Conservation (phyloP, 2,113 vertebrate genomes). For the Saiga tatarica region DNA sequence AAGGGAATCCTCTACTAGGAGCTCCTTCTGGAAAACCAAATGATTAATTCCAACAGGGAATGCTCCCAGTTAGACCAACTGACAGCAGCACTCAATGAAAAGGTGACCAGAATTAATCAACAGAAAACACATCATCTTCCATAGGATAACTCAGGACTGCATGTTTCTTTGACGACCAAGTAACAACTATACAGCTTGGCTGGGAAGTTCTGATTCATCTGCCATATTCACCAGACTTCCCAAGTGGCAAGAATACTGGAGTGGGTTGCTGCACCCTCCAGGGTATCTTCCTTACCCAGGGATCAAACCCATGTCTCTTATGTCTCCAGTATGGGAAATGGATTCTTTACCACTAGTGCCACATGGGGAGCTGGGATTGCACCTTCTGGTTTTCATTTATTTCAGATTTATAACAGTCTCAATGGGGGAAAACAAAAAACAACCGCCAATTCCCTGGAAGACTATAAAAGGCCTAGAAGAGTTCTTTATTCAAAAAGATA, state of each 20-base stretch:
- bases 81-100: fast-evolving
- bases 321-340: background rate
- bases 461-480: background rate
- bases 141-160: background rate
- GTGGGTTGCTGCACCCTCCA: fast-evolving
- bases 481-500: background rate
- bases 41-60: background rate
- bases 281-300: background rate
- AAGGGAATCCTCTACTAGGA: background rate
- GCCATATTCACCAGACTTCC: background rate
- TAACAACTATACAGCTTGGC: background rate
- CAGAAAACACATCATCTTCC: background rate
- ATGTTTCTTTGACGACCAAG: background rate
- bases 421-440: background rate
- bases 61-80: background rate
- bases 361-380: no score
- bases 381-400: no score
- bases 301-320: background rate
- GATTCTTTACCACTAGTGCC: no score
- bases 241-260: background rate
- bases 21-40: background rate
- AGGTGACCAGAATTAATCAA: background rate
- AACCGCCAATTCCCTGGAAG: background rate
- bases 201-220: background rate
- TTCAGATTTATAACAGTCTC: background rate